phyloP scores from a whole-genome alignment of 2,113 vertebrate species.

The Pantherophis guttatus region DNA sequence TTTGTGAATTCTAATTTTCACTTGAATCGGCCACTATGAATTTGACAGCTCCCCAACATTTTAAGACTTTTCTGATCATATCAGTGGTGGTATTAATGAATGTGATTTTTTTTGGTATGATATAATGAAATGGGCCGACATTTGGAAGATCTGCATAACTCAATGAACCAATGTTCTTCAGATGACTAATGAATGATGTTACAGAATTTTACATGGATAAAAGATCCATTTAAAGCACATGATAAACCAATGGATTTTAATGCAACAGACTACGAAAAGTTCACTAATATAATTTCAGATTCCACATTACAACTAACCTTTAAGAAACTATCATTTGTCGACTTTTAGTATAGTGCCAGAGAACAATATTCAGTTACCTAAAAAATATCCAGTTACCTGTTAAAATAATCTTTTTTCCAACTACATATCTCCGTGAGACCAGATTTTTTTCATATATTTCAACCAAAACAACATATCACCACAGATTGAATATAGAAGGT shows the following conservation, averaged over 20 bases:
- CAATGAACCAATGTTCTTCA: not conserved
- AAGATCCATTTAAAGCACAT: not conserved
- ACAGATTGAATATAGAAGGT: not conserved
- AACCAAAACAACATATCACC: not conserved
- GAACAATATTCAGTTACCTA: not conserved
- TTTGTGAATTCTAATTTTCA: no score
- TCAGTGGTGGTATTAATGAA: not conserved
- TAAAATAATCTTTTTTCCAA: not conserved
- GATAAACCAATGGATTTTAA: not conserved
- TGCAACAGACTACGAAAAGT: not conserved
- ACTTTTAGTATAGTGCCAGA: not conserved
- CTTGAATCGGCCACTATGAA: not conserved
- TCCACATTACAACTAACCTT: not conserved
- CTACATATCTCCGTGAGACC: not conserved
- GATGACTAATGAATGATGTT: not conserved
- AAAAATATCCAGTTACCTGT: not conserved
- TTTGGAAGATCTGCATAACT: not conserved
- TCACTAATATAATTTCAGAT: not conserved
- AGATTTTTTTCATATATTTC: not conserved
- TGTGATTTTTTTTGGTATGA: not conserved
- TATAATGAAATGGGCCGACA: not conserved
- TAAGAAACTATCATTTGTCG: not conserved
- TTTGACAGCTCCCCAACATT: not conserved
- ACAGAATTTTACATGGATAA: not conserved
- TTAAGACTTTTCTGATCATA: not conserved